Percentiles rank a stretch among this genome's conserved stretches.
Evolutionary conservation across 2,797 vertebrate genomes (phyloP).

Genomic region (Schizopygopsis malacanthus): DNA sequence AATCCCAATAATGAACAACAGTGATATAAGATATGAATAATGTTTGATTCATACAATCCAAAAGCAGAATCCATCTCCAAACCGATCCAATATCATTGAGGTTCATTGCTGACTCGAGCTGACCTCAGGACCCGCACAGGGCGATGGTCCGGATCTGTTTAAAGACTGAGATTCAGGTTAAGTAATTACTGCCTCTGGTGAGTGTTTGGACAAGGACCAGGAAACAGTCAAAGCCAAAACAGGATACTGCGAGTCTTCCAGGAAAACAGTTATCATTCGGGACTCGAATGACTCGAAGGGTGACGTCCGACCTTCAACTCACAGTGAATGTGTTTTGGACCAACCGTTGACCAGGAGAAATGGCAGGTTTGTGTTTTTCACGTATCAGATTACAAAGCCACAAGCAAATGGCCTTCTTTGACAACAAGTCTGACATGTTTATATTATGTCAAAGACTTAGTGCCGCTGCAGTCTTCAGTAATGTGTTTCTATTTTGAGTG

Average conservation of each 20-base stretch:
- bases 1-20: background rate
- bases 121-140: background rate
- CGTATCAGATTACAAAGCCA: constrained; percentile 27
- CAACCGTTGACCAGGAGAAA: background rate
- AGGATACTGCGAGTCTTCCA: constrained; percentile 59
- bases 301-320: constrained; percentile 14
- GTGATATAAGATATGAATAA: background rate
- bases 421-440: constrained; percentile 19
- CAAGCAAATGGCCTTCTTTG: background rate
- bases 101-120: background rate
- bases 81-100: background rate
- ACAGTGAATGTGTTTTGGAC: background rate
- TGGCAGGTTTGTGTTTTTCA: constrained; percentile 29
- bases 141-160: background rate
- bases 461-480: background rate
- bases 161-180: constrained; percentile 11
- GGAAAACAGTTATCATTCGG: constrained; percentile 54
- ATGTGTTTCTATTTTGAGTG: background rate
- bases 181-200: constrained; percentile 10
- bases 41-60: background rate
- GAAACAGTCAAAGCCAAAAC: constrained; percentile 57
- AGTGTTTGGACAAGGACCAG: constrained; percentile 40
- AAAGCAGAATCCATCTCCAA: background rate
- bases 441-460: background rate
- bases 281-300: background rate